phyloP scores from a whole-genome alignment of 2,888 invertebrate genomes.

The Eledona agricola region DNA sequence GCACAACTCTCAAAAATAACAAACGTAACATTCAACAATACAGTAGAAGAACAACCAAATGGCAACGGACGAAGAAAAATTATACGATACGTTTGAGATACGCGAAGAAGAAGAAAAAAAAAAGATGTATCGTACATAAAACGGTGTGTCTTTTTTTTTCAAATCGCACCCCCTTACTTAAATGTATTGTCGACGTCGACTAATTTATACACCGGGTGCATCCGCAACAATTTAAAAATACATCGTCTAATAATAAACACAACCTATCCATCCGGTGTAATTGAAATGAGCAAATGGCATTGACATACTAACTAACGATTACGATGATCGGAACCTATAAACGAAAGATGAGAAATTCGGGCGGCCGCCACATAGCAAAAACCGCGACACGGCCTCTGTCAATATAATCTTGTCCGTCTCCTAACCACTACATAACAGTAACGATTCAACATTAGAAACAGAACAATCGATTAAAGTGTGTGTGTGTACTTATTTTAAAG shows the following conservation, averaged over 20 bases:
- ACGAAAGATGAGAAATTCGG: slow-evolving; percentile 15
- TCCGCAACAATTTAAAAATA: slow-evolving; percentile 13
- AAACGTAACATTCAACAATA: slow-evolving; percentile 52
- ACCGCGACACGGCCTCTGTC: slow-evolving; percentile 38
- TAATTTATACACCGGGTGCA: slow-evolving; percentile 15
- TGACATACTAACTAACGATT: slow-evolving; percentile 10
- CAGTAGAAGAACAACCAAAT: slow-evolving; percentile 38
- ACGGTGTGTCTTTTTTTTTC: slow-evolving; percentile 27
- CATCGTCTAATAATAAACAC: slow-evolving; percentile 22
- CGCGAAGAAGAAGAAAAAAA: slow-evolving; percentile 46
- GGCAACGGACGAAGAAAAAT: slow-evolving; percentile 29
- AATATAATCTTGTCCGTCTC: slow-evolving; percentile 31
- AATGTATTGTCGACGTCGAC: slow-evolving; percentile 24
- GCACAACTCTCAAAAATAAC: slow-evolving; percentile 60
- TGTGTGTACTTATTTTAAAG: slow-evolving; percentile 17
- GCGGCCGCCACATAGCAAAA: slow-evolving; percentile 40
- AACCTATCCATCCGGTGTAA: slow-evolving; percentile 6
- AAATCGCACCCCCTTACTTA: slow-evolving; percentile 5
- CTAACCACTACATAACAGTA: slow-evolving; percentile 46
- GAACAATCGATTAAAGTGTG: slow-evolving; percentile 22
- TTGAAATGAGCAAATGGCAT: slow-evolving; percentile 30
- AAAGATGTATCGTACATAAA: slow-evolving; percentile 30
- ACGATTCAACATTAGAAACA: slow-evolving; percentile 36
- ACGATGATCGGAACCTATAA: slow-evolving; percentile 17
- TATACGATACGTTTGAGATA: too few species aligned